Conservation (phyloP, 2,797 vertebrate genomes). For the Crenichthys baileyi region DNA sequence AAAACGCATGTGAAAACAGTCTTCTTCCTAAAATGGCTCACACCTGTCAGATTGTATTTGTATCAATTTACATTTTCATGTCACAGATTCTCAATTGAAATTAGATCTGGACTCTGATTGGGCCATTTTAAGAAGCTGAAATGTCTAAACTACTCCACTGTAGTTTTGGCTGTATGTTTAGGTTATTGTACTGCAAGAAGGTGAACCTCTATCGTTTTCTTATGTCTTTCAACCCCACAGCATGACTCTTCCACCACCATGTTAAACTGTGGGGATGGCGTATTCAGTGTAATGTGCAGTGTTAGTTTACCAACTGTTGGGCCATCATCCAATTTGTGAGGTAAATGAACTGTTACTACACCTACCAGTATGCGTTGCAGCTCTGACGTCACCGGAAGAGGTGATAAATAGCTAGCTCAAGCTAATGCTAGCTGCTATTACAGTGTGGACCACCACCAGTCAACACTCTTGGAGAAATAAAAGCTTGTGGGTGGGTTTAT, state of each 20-base stretch:
- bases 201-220: background rate
- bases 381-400: too few relatives aligned
- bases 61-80: background rate
- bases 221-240: background rate
- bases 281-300: background rate
- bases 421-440: too few relatives aligned
- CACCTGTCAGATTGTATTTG: background rate
- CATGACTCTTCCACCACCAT: background rate
- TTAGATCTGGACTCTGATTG: background rate
- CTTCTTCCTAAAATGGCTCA: background rate
- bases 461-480: too few relatives aligned
- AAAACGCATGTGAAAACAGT: conserved; percentile 8
- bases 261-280: background rate
- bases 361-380: too few relatives aligned
- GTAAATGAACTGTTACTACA: too few relatives aligned
- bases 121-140: background rate
- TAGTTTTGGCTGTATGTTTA: background rate
- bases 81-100: background rate
- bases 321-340: too few relatives aligned
- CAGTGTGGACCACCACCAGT: too few relatives aligned
- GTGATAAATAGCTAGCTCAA: too few relatives aligned
- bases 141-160: background rate
- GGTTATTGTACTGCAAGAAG: background rate
- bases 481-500: too few relatives aligned
- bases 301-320: background rate